A percentile compares a stretch with the other conserved stretches of the same genome.
phyloP scores from a whole-genome alignment of 2,113 vertebrate species.

The Athene cunicularia region DNA sequence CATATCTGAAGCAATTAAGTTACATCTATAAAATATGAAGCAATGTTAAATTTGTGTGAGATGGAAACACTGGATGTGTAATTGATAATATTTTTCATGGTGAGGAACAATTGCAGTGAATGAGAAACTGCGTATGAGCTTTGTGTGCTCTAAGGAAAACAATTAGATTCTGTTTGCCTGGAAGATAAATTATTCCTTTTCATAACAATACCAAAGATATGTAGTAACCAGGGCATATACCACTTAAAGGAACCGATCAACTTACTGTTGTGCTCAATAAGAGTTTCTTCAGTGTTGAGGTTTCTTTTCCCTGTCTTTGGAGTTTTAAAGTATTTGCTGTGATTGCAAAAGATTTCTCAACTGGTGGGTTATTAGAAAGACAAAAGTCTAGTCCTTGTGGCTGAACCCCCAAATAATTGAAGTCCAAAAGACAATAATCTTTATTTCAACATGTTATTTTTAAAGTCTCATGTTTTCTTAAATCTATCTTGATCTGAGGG shows the following conservation, averaged over 20 bases:
- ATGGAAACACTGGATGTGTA: conserved; percentile 17
- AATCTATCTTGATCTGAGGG: not conserved
- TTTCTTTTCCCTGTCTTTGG: not conserved
- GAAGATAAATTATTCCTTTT: not conserved
- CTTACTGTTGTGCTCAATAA: not conserved
- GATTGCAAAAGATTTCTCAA: not conserved
- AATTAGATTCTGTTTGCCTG: not conserved
- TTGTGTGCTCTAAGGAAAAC: not conserved
- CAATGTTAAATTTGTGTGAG: conserved; percentile 29
- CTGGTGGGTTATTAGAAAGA: not conserved
- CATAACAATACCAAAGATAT: not conserved
- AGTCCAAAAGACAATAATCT: not conserved
- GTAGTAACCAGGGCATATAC: not conserved
- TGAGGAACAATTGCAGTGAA: not conserved
- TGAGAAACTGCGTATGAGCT: not conserved
- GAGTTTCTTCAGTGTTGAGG: not conserved
- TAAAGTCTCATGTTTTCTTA: not conserved
- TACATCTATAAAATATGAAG: conserved; percentile 58
- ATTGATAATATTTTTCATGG: not conserved
- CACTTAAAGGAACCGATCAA: not conserved
- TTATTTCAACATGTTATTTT: not conserved
- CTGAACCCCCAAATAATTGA: not conserved
- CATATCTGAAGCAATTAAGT: conserved; percentile 51
- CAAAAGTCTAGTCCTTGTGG: not conserved
- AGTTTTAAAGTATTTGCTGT: not conserved